Base-by-base conservation (phyloP, 2,113 vertebrate genomes). In the Anser brachyrhynchus region DNA sequence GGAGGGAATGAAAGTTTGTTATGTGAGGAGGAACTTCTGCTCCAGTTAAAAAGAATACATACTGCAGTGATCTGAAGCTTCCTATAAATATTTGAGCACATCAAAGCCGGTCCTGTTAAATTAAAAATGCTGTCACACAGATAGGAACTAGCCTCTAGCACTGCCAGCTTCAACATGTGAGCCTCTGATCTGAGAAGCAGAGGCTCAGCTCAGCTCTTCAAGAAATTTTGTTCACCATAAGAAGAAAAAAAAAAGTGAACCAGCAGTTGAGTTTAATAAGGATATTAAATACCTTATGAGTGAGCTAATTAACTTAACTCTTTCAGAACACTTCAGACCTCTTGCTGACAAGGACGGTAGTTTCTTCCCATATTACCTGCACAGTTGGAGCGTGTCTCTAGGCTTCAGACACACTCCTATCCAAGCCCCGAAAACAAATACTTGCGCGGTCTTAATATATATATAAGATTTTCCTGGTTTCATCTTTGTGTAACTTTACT, bases 81-180 rank as follows among this genome's bases (percentile, higher is more conserved):
- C 97, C 98, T 98, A 98, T 98, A 98, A 98, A 98, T 98, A 98
- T 98, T 98, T 96, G 20, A 96, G 98, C 98, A 98, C 98, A 98
- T 99, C 98, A 99, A 99, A 98, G 98, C 91, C 66, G 20, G 94
- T 97, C 96, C 98, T 98, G 97, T 98, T 98, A 98, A 98, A 98
- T 98, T 98, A 98, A 98, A 98, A 98, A 98, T 94, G 98, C 98
- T 98, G 98, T 98, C 98, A 98, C 98, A 98, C 96, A 98, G 98
- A 98, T 97, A 98, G 98, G 97, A 98, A 98, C 98, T 98, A 98
- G 98, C 98, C 98, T 98, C 98, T 97, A 98, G 98, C 98, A 96
- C 98, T 98, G 98, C 98, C 97, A 98, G 98, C 98, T 98, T 97
- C 98, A 97, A 98, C 98, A 98, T 97, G 98, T 94, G 98, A 97